A percentile compares a stretch with the other conserved stretches of the same genome.
phyloP scores from a whole-genome alignment of 2,113 vertebrate genomes.

The Stegastes partitus region DNA sequence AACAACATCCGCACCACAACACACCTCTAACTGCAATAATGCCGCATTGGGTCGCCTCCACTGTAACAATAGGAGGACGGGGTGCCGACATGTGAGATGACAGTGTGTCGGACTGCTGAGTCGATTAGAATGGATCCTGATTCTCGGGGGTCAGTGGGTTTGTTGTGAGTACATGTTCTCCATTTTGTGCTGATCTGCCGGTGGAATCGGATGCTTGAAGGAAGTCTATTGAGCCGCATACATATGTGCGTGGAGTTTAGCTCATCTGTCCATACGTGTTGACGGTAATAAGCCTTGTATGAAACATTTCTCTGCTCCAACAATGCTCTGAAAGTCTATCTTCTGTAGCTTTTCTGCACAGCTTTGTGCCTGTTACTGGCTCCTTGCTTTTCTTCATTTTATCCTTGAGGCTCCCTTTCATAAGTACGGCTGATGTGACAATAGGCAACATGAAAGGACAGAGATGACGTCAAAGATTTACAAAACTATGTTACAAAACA shows the following conservation, averaged over 20 bases:
- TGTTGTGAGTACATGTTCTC: neutral
- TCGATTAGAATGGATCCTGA: slow-evolving; percentile 20
- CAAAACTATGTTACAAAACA: no score
- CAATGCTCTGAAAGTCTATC: no score
- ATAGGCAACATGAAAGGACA: no score
- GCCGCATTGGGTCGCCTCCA: neutral
- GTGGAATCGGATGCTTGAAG: neutral
- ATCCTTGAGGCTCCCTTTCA: no score
- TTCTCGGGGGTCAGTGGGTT: slow-evolving; percentile 22
- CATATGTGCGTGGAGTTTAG: no score
- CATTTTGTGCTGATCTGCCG: neutral
- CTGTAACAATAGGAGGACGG: slow-evolving; percentile 44
- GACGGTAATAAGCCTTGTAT: neutral
- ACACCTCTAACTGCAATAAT: neutral
- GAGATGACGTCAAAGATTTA: no score
- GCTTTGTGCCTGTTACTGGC: no score
- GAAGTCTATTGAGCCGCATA: neutral
- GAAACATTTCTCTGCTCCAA: neutral
- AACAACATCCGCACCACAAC: neutral
- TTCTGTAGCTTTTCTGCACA: no score
- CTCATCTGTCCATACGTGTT: neutral
- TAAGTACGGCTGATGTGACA: no score
- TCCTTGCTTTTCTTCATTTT: no score
- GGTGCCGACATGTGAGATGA: slow-evolving; percentile 14
- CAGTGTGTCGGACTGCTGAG: neutral